Conservation (phyloP, 1,140 invertebrate species). For the Plutomurus gul region DNA sequence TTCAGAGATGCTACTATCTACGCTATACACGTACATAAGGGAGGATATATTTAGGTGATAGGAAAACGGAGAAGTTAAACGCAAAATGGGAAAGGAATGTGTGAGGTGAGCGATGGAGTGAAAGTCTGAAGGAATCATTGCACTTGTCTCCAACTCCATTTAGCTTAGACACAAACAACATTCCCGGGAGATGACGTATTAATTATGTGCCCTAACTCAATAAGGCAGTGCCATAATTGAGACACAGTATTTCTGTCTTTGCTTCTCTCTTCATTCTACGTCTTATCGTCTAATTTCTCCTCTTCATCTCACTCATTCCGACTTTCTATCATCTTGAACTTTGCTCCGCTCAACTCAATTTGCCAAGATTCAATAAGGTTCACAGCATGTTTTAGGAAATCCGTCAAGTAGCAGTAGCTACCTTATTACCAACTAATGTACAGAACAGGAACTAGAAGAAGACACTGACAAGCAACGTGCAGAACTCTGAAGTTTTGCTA, state of each 20-base stretch:
- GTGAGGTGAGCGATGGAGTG: neutral
- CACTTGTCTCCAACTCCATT: neutral
- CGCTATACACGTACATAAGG: too few relatives aligned
- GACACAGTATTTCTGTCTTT: neutral
- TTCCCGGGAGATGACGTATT: constrained; percentile 25
- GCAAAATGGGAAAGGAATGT: neutral
- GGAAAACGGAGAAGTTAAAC: neutral
- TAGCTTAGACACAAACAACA: neutral
- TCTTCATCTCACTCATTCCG: neutral
- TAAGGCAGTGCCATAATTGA: neutral
- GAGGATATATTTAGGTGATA: too few relatives aligned
- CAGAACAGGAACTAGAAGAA: too few relatives aligned
- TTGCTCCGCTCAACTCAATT: neutral
- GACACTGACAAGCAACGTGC: too few relatives aligned
- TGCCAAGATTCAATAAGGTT: neutral
- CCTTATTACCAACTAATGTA: too few relatives aligned
- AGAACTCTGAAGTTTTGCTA: too few relatives aligned
- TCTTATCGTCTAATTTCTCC: neutral
- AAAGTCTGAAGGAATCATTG: neutral
- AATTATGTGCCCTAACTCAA: constrained; percentile 34
- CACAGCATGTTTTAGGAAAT: neutral
- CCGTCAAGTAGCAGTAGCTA: too few relatives aligned
- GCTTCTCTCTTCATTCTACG: neutral
- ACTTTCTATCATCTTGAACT: neutral
- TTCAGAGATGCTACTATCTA: too few relatives aligned